Evolutionary conservation across 1,140 invertebrate genomes (phyloP), one percentile per base, ranked within the genome.

Genomic region (Meloidogyne exigua): DNA sequence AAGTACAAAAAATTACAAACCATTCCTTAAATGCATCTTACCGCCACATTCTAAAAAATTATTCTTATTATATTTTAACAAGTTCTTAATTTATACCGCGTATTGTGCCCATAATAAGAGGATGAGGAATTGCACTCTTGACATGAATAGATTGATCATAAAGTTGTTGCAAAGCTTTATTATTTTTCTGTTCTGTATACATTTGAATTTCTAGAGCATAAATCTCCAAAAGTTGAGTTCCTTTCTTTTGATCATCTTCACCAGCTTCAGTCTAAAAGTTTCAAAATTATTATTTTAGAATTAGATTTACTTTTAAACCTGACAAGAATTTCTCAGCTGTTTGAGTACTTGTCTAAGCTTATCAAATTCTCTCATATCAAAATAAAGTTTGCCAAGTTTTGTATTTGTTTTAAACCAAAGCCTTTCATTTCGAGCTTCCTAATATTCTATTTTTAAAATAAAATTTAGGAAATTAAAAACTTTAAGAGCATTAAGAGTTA

Each of bases 381-480:
- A 98, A 88, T 99, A 99, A 9, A 99, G 89, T 89, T 99, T 99
- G 26, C 95, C 97, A 79, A 99, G 89, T 90, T 99, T 99, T 2
- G 95, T 98, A 88, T 99, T 99, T 9, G 97, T 99, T 90, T 99
- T 99, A 88, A 99, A 99, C 97, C 97, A 99, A 44, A 99, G 89
- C 81, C 97, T 90, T 89, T 99, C 97, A 90, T 99, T 99, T 89
- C 98, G 98, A 0, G 95, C 95, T 91, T 98, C 95, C 89, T 84
- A 28, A 80, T 32, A 3, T 32, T 32, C 2, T 32, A 15, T 21
- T 26, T 36, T 67, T 64, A 67, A 73, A 73, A 12, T 3, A n/a
- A 18, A 12, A 28, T 21, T 21, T n/a, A 68, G 15, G 5, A 67
- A 32, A 18, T 21, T 18, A 32, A 32, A 68, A 18, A 85, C 89